Evolutionary conservation across 2,113 vertebrate species (phyloP), one percentile per base, ranked within the genome.

Genomic region (Propithecus coquereli): DNA sequence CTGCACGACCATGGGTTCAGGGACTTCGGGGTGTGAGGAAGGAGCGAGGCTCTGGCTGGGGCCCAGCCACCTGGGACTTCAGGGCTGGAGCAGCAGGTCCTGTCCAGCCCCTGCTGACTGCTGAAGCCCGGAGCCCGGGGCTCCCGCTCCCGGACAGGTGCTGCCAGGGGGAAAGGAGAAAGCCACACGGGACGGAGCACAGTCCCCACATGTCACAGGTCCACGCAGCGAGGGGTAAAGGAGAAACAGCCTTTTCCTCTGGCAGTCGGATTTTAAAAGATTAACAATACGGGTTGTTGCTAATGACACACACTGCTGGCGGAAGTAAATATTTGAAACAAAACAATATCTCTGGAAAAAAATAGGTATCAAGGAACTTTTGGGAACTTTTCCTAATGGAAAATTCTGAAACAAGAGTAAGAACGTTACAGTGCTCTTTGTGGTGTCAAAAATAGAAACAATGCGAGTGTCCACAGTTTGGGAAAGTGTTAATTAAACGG

Each of bases 401-500:
- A 57, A n/a, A 10, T 23, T 14, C 30, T n/a, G 30, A 37, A 61
- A 45, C n/a, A 16, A n/a, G 59, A 30, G 23, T 0, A n/a, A 4
- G 30, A 25, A 0, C 4, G 8, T 23, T 5, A 6, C 45, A 37
- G 11, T 10, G 47, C 8, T 12, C 5, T 7, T 74, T 5, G 6
- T 6, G 6, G 23, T 2, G 16, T 52, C 59, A 57, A 25, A 59
- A 50, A 22, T 17, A 25, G 45, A 52, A 87, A 25, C 20, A 12
- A 1, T 8, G 9, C 22, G 0, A 25, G 45, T 1, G 32, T 23
- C 30, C 37, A 0, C 1, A 3, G 23, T 14, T 6, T 8, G 68
- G 47, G 47, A 34, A 30, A 40, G 4, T 9, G 50, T 13, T 6
- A 25, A 30, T 20, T 8, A 13, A 6, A 30, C 1, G 25, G 8